Base-by-base conservation (phyloP, 1,140 invertebrate species). In the Streblospio benedicti region DNA sequence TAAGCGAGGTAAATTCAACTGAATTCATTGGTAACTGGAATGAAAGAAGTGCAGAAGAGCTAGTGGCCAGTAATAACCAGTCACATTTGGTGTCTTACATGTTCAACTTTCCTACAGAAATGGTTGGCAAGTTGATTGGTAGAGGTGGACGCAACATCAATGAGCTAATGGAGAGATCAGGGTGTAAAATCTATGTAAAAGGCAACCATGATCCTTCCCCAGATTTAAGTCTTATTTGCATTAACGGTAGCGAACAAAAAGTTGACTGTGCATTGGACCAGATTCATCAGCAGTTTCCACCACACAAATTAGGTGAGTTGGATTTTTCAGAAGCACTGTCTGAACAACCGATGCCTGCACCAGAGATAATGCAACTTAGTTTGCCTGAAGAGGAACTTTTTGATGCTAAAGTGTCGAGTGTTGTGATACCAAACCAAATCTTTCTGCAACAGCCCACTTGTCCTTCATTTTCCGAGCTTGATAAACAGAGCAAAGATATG, bases 371-470 rank as follows among this genome's bases (percentile, higher is more conserved):
- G 71, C 84, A 85, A 78, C 79, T 96, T 59, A 85, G 85, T 68
- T 78, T 97, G 49, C 84, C 94, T 58, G 89, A 90, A 71, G 89
- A 88, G 44, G 86, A 95, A n/a, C 90, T 90, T 70, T 91, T 93
- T 70, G 93, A 97, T 76, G 87, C 94, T 1, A 84, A 88, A 47
- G 81, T 97, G 47, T 91, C 87, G 67, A 86, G 86, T 65, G 84
- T 94, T 63, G 83, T 93, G 5, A 85, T 85, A 65, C 87, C 90
- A 20, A 86, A 87, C 53, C 89, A 93, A 71, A 81, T 96, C 65
- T 97, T 97, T 77, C 81, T 97, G 30, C 93, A 97, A 72, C 86
- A 94, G 72, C 91, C 90, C 14, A 87, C 90, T 45, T 93, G 97
- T 81, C 92, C 93, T 0, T 86, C 91, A 0, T 94, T 88, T 79